Evolutionary conservation across 2,113 vertebrate species (phyloP).

Genomic region (Clarias magur): DNA sequence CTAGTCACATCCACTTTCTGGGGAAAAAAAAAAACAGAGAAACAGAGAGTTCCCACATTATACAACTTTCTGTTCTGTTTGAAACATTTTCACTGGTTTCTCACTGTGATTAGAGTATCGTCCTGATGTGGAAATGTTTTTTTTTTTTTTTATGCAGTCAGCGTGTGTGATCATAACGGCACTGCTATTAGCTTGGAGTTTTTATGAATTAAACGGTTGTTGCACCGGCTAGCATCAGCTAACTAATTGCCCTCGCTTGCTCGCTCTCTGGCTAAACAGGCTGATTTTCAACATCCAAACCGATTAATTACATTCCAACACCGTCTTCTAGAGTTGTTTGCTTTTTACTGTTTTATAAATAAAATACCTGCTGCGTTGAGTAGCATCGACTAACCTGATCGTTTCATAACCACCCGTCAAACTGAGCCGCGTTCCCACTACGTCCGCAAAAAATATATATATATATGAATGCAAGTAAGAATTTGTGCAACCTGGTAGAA

Average conservation of each 20-base stretch:
- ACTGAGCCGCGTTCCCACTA: too few species aligned
- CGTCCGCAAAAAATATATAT: too few species aligned
- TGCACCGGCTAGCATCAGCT: not conserved
- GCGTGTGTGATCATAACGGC: not conserved
- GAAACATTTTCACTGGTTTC: not conserved
- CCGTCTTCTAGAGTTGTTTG: too few species aligned
- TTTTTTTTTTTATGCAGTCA: not conserved
- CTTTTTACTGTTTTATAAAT: too few species aligned
- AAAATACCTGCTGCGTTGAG: too few species aligned
- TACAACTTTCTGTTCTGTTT: not conserved
- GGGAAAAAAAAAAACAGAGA: slow-evolving; percentile 38
- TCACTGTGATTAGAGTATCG: not conserved
- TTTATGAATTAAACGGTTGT: not conserved
- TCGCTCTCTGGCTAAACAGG: not conserved
- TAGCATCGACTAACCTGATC: too few species aligned
- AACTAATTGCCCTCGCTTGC: not conserved
- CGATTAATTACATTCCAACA: too few species aligned
- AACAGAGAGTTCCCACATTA: slow-evolving; percentile 4
- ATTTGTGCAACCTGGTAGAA: too few species aligned
- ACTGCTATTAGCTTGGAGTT: not conserved
- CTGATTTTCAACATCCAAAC: too few species aligned
- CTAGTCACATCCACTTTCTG: slow-evolving; percentile 98
- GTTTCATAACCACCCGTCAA: too few species aligned
- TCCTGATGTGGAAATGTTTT: not conserved
- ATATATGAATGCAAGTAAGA: too few species aligned